Evolutionary conservation across 2,888 invertebrate species (phyloP), one percentile per base, ranked within the genome.

Genomic region (Phortica magna): DNA sequence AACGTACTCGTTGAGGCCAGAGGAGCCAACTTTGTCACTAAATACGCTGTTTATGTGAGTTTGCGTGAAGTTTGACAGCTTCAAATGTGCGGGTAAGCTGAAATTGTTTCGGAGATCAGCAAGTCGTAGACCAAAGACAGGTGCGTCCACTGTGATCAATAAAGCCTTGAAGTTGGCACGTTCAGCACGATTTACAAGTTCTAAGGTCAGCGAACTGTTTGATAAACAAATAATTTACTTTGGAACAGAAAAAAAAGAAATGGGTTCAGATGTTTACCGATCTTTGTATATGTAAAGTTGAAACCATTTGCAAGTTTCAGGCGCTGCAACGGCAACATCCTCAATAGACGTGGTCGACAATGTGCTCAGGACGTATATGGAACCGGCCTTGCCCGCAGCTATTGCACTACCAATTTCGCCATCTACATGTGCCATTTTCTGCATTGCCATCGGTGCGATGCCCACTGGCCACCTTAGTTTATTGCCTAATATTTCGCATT

Each of bases 251-350:
- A 31, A 43, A 22, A n/a, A 9, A 4, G 17, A 3, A 6, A 22
- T 14, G 9, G 2, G 31, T 4, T 31, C 5, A 31, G 5, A 31
- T 17, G 72, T 79, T 64, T 55, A 95, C 95, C 96, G 94, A 90
- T 98, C 95, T 79, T 94, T 95, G 91, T 97, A 98, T 82, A 98
- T 95, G 90, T 98, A 98, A 0, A 98, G 93, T 91, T 99, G 98
- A 90, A 98, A 97, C 97, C 98, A 98, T 90, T 96, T 96, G 19
- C 94, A 92, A 0, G 94, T 95, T n/a, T 94, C 90, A 0, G 97
- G 97, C 0, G 96, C 95, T 0, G 95, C 95, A 77, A 93, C 90
- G 0, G 97, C 96, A 0, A 98, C 95, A 90, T 98, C 97, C 92
- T 98, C 98, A 74, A 98, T 94, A 61, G 97, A 96, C 82, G 95